phyloP scores from a whole-genome alignment of 2,113 vertebrate genomes.

The Phasianus colchicus region DNA sequence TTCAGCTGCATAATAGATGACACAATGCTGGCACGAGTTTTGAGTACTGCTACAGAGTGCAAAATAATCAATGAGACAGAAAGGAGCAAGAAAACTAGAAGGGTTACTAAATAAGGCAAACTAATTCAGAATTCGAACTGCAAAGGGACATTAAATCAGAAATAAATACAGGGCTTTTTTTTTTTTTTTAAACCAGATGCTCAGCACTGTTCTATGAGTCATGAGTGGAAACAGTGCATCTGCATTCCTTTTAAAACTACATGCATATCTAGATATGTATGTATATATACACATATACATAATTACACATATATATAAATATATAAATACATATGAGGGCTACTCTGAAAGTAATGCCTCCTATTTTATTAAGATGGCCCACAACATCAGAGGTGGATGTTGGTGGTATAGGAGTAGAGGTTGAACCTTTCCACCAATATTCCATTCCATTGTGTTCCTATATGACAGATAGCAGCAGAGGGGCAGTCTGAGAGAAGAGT shows the following conservation, averaged over 20 bases:
- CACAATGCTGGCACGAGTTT: background rate
- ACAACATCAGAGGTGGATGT: background rate
- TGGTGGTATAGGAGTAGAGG: background rate
- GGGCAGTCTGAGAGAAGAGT: background rate
- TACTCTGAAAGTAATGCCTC: background rate
- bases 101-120: constrained; percentile 48
- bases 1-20: background rate
- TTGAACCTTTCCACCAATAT: background rate
- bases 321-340: background rate
- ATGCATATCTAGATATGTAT: background rate
- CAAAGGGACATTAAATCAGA: background rate
- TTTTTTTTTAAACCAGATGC: background rate
- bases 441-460: background rate
- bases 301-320: background rate
- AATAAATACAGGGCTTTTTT: background rate
- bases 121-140: background rate
- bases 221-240: background rate
- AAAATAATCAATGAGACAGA: background rate
- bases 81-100: background rate
- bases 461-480: background rate
- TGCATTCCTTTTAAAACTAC: background rate
- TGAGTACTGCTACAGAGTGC: background rate
- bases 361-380: background rate
- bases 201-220: background rate
- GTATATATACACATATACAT: background rate